These are phyloP conservation scores for Sminthopsis crassicaudata DNA, from an alignment of 2,113 vertebrate genomes.

Conservation along the genomic window DNA sequence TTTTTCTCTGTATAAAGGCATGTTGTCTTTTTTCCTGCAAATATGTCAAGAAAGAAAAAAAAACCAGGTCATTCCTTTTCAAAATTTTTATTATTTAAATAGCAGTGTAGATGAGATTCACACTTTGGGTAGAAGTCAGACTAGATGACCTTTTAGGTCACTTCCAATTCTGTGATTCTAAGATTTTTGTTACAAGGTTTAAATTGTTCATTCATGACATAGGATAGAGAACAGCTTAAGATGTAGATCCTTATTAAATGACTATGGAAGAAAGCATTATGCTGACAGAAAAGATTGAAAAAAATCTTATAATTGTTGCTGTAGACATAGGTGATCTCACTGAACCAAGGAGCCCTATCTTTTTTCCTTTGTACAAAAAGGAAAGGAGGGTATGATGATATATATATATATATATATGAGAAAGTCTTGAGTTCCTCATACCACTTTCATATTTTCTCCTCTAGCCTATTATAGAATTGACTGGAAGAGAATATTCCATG, in stretches of 20 bases:
- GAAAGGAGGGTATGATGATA: neutral
- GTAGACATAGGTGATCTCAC: neutral
- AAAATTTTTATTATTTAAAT: neutral
- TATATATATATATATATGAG: neutral
- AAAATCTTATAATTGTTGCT: neutral
- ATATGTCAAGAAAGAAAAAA: neutral
- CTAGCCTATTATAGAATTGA: neutral
- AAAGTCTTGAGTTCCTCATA: neutral
- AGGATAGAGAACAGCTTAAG: neutral
- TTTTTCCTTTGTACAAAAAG: neutral
- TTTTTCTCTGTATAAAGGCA: neutral
- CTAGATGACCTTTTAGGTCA: neutral
- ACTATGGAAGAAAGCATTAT: neutral
- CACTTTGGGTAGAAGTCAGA: neutral
- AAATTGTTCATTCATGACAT: slow-evolving; percentile 38
- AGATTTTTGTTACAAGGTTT: slow-evolving; percentile 17
- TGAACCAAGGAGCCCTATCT: neutral
- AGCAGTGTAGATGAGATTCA: neutral
- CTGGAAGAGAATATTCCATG: neutral
- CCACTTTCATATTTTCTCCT: neutral
- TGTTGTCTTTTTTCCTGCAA: slow-evolving; percentile 24
- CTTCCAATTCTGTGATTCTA: slow-evolving; percentile 26
- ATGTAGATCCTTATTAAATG: neutral
- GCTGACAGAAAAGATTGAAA: neutral
- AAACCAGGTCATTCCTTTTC: neutral